A percentile compares a stretch with the other conserved stretches of the same genome.
Conservation (phyloP, 2,797 vertebrate species). For the Onychomys torridus region DNA sequence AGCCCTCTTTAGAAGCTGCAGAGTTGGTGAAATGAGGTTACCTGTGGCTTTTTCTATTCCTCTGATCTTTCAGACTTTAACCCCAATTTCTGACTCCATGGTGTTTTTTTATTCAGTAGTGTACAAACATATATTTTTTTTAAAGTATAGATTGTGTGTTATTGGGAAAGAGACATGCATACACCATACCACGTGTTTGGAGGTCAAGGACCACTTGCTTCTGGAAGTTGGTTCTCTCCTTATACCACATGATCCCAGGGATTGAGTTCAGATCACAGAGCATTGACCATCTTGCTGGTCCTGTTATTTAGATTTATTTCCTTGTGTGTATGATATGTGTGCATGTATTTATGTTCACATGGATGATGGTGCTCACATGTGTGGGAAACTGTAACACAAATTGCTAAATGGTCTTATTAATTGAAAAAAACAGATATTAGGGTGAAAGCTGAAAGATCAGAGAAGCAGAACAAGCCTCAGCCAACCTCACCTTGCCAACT, state of each 20-base stretch:
- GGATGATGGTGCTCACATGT: background rate
- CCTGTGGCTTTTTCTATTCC: too few relatives aligned
- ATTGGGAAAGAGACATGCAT: background rate
- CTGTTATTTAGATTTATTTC: background rate
- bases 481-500: too few relatives aligned
- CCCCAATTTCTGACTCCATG: too few relatives aligned
- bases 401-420: too few relatives aligned
- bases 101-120: background rate
- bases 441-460: too few relatives aligned
- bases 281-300: background rate
- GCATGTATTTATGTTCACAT: background rate
- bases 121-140: constrained; percentile 39
- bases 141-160: background rate
- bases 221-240: background rate
- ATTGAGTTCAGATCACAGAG: background rate
- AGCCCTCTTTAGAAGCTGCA: too few relatives aligned
- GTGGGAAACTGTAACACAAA: too few relatives aligned
- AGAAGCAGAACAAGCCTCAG: too few relatives aligned
- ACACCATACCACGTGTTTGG: too few relatives aligned
- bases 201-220: background rate
- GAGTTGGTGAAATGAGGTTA: too few relatives aligned
- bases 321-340: background rate
- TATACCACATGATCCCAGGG: background rate
- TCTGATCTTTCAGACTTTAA: too few relatives aligned
- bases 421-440: too few relatives aligned